phyloP scores from a whole-genome alignment of 2,797 vertebrate genomes.

The Sarcophilus harrisii region DNA sequence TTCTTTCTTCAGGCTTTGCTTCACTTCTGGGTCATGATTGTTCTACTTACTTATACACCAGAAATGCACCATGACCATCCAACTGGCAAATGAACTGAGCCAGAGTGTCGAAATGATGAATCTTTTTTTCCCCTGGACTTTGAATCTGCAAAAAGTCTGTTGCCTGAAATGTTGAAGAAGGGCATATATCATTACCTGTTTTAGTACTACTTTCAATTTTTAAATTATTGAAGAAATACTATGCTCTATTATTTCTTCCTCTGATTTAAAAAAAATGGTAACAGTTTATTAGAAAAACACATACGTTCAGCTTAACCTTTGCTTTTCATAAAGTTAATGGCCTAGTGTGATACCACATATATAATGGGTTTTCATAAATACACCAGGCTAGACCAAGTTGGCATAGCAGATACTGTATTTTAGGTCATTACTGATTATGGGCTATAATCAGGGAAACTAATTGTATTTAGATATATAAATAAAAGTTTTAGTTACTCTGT shows the following conservation, averaged over 20 bases:
- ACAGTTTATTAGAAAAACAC: constrained; percentile 71
- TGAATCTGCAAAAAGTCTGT: neutral
- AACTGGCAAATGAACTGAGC: constrained; percentile 87
- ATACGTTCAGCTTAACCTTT: constrained; percentile 55
- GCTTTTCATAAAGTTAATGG: constrained; percentile 57
- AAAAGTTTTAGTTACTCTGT: constrained; percentile 82
- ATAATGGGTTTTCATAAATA: constrained; percentile 48
- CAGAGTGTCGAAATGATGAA: neutral
- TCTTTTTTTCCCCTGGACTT: neutral
- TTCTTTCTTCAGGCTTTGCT: constrained; percentile 90
- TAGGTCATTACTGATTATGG: constrained; percentile 71
- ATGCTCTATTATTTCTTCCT: constrained; percentile 63
- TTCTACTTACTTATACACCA: constrained; percentile 96
- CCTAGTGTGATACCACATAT: neutral
- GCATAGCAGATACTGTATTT: constrained; percentile 51
- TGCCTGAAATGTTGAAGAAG: constrained; percentile 16
- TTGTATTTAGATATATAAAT: constrained; percentile 83
- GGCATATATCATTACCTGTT: constrained; percentile 58
- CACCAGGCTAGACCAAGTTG: constrained; percentile 28
- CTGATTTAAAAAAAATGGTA: constrained; percentile 36
- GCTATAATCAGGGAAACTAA: constrained; percentile 82
- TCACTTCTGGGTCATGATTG: constrained; percentile 99
- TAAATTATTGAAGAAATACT: constrained; percentile 71
- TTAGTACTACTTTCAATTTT: constrained; percentile 71
- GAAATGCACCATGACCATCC: constrained; percentile 94